Evolutionary conservation across 2,888 invertebrate species (phyloP), one percentile per base, ranked within the genome.

Genomic region (Tetranychus truncatus): DNA sequence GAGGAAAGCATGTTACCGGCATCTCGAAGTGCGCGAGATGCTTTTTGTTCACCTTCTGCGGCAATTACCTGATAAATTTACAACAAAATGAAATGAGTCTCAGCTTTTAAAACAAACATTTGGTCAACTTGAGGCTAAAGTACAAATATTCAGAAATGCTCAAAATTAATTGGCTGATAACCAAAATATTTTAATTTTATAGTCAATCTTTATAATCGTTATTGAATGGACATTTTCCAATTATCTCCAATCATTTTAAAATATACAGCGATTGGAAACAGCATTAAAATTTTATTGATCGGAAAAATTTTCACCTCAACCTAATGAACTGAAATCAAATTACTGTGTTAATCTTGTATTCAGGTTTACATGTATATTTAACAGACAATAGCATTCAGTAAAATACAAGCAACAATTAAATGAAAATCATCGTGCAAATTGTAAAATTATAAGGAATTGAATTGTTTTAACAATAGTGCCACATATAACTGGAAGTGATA

Each of bases 1-100:
- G 69, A 69, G 20, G 69, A n/a, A 21, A 69, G 20, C 69, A 69
- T 24, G 11, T 69, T 24, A 69, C 69, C 69, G 6, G 69, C 69
- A 24, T 69, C 69, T 69, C 69, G n/a, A 7, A 69, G 21, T 6
- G 69, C 69, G 1, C 69, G 69, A 69, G 69, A 69, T 24, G 69
- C n/a, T 2, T 69, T 69, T 8, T 69, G 69, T 11, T 69, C 69
- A 24, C 69, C 69, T 69, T 69, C 69, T 11, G 69, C 69, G 11
- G 69, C 69, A 21, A 69, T 69, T 11, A 69, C 69, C 69, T 69
- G 67, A n/a, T 34, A 34, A 34, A 34, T 34, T 34, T 34, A 34
- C 34, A 34, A 34, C 34, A 34, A 34, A 34, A 34, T 34, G 34
- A 34, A 24, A 34, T 34, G 34, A 34, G 34, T 34, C 4, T 34